Percentiles rank a stretch among this genome's conserved stretches.
These are phyloP conservation scores for Apomyelois bistriatella DNA, from an alignment of 2,888 invertebrate species.

Conservation along the genomic window DNA sequence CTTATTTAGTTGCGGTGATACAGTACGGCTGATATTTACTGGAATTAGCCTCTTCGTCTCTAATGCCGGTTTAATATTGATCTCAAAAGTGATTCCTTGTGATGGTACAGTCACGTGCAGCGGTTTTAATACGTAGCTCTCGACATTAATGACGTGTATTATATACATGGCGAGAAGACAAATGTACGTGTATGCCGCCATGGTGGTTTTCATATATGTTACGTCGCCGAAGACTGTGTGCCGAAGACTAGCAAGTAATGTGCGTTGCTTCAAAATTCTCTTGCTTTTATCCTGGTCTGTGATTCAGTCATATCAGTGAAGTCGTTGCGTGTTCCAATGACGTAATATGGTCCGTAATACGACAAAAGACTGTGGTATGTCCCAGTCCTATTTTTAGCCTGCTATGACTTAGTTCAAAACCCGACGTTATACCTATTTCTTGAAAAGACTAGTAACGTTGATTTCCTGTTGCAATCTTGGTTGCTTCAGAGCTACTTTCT, in stretches of 20 bases:
- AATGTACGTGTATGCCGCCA: not conserved
- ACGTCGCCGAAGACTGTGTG: not conserved
- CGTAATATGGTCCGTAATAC: not conserved
- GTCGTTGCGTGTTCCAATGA: not conserved
- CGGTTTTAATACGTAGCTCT: not conserved
- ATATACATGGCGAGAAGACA: not conserved
- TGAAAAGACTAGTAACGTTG: not conserved
- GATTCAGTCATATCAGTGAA: not conserved
- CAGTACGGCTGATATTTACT: too few species aligned
- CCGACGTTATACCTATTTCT: not conserved
- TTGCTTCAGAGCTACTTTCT: too few species aligned
- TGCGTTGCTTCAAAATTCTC: not conserved
- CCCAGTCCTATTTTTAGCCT: not conserved
- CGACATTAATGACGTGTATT: not conserved
- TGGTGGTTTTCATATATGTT: not conserved
- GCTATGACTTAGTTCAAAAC: not conserved
- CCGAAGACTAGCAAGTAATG: not conserved
- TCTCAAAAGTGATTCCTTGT: conserved; percentile 6
- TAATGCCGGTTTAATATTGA: not conserved
- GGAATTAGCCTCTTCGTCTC: not conserved
- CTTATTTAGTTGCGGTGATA: not conserved
- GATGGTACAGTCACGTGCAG: not conserved
- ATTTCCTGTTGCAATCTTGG: too few species aligned
- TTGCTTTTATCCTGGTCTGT: conserved; percentile 1
- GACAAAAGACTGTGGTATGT: not conserved